Percentiles rank a stretch among this genome's conserved stretches.
Conservation (phyloP, 64 coral and sea anemone species). For the Platygyra sinensis region DNA sequence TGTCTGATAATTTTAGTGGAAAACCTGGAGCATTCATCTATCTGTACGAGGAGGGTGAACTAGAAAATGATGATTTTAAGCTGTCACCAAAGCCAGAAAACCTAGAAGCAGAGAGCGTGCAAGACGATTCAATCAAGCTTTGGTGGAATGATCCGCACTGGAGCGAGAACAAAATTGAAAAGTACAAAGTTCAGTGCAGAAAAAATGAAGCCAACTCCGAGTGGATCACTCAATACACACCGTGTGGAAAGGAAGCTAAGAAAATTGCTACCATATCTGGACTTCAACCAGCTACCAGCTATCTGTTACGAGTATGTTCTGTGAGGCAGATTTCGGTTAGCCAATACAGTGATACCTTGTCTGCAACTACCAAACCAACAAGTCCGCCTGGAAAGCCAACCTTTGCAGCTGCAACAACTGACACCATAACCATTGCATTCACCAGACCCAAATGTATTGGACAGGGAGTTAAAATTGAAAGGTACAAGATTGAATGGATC, state of each 20-base stretch:
- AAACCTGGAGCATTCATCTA: too few species aligned
- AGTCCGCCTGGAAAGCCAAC: constrained; percentile 24
- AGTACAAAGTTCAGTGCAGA: constrained; percentile 43
- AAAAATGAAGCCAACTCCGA: constrained; percentile 2
- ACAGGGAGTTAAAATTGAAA: neutral
- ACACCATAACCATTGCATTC: constrained; percentile 1
- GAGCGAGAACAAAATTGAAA: neutral
- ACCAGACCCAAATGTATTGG: neutral
- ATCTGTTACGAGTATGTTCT: neutral
- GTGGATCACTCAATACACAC: constrained; percentile 12
- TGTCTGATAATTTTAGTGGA: too few species aligned
- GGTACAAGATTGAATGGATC: constrained; percentile 21
- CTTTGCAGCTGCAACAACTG: constrained; percentile 15
- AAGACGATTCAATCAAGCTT: constrained; percentile 2
- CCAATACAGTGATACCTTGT: constrained; percentile 13
- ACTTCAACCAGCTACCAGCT: constrained; percentile 21
- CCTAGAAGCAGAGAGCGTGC: neutral
- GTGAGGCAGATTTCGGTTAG: neutral
- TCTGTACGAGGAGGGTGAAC: too few species aligned
- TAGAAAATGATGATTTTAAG: too few species aligned
- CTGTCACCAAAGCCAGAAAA: too few species aligned
- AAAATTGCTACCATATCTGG: neutral
- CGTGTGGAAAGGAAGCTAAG: neutral
- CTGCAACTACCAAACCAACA: constrained; percentile 3
- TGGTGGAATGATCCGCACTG: constrained; percentile 13